Base-by-base conservation (phyloP, 2,797 vertebrate species). In the Glyptemys insculpta region DNA sequence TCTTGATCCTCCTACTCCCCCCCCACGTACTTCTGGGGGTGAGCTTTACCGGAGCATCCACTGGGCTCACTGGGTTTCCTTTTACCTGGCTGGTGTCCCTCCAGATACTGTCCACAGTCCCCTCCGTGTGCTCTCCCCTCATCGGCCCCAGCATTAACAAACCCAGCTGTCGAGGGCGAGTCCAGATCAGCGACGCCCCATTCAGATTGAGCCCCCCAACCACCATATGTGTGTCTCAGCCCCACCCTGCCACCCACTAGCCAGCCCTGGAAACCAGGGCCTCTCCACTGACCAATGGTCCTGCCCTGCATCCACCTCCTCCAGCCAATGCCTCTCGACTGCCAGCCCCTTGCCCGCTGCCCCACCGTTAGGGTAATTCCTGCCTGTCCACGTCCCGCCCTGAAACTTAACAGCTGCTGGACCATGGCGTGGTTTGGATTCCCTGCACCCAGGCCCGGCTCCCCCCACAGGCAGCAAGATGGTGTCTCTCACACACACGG, bases 321-420 rank as follows among this genome's bases (percentile, higher is more conserved):
- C 37, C 27, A 5, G 12, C 41, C 72, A 74, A 74, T 25, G 41
- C 74, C 74, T 44, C 37, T 44, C 12, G 3, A 25, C 11, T 25
- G 1, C 25, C 25, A 76, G 41, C 23, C 41, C 41, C 25, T 76
- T 29, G 23, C 5, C 41, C 6, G 6, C 19, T 74, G 41, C 41
- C 37, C 72, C 12, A 8, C 21, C 2, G 3, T 44, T 44, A 44
- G 4, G 21, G 25, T 4, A 2, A 31, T 50, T 96, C 96, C 95
- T 96, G 96, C 97, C 96, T 96, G 96, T 92, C 95, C 96, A 95
- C 96, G 93, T 90, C 96, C 95, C 0, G 91, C 91, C 87, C 95
- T 65, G 53, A 92, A 92, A n/a, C 96, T 94, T 79, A 92, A 72
- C 11, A 93, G 95, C 91, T 65, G 86, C 93, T 95, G 94, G 54